Percentiles rank a stretch among this genome's conserved stretches.
Conservation (phyloP, 2,113 vertebrate species). For the Willisornis vidua region DNA sequence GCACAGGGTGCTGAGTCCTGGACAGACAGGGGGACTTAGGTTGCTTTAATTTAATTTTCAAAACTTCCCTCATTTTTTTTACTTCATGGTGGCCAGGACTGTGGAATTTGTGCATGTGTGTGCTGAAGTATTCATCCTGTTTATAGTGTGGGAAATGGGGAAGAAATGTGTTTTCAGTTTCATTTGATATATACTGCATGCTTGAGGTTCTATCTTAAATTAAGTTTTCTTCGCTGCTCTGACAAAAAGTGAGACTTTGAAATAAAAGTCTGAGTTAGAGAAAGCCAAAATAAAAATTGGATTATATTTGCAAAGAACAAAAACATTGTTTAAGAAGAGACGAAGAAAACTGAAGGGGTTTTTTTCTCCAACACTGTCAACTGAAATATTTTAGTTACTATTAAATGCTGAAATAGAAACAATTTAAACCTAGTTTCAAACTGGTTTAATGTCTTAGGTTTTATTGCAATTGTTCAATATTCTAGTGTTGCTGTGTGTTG, state of each 20-base stretch:
- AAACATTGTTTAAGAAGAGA: neutral
- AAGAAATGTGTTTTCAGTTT: conserved; percentile 60
- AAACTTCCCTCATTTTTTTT: neutral
- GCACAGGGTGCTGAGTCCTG: neutral
- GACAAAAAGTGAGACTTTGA: conserved; percentile 2
- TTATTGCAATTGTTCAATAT: neutral
- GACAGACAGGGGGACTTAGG: neutral
- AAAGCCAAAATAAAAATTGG: conserved; percentile 9
- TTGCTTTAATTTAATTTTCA: neutral
- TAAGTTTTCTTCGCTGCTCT: conserved; percentile 11
- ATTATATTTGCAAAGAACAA: conserved; percentile 2
- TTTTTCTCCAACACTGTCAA: neutral
- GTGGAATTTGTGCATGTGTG: conserved; percentile 6
- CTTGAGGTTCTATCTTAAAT: conserved; percentile 46
- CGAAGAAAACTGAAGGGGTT: neutral
- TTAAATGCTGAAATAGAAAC: neutral
- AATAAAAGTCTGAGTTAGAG: neutral
- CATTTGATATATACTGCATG: conserved; percentile 5
- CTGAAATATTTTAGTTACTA: neutral
- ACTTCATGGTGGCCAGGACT: neutral
- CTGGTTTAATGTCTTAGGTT: neutral
- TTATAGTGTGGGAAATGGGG: conserved; percentile 27
- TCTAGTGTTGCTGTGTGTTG: neutral
- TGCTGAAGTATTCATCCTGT: neutral
- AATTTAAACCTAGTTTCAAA: neutral